Conservation (phyloP, 2,888 invertebrate genomes). For the Orthosia gothica region DNA sequence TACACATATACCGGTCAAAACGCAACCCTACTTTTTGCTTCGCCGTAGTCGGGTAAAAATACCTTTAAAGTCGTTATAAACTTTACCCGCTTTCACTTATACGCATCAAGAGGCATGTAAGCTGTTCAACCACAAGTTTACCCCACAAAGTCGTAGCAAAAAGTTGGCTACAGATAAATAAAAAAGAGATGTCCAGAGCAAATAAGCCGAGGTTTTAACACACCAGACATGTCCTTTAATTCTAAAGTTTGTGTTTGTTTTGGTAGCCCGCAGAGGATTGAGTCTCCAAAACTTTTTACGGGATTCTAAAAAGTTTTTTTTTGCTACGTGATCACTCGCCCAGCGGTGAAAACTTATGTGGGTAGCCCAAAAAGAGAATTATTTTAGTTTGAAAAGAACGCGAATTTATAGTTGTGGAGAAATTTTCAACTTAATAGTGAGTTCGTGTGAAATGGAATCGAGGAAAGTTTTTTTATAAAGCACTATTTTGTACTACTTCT, state of each 20-base stretch:
- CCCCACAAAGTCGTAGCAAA: slow-evolving; percentile 21
- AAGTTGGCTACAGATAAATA: slow-evolving; percentile 52
- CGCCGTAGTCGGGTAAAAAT: too few relatives aligned
- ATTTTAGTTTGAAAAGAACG: slow-evolving; percentile 54
- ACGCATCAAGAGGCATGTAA: slow-evolving; percentile 24
- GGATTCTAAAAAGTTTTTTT: slow-evolving; percentile 68
- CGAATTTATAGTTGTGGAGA: slow-evolving; percentile 28
- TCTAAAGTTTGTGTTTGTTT: slow-evolving; percentile 69
- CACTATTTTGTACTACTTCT: neutral
- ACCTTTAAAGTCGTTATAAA: neutral
- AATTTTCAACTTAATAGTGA: slow-evolving; percentile 7
- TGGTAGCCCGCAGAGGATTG: slow-evolving; percentile 67
- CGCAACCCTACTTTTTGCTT: too few relatives aligned
- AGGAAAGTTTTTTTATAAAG: neutral
- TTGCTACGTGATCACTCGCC: slow-evolving; percentile 62
- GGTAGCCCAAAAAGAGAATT: slow-evolving; percentile 55
- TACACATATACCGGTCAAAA: too few relatives aligned
- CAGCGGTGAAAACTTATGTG: slow-evolving; percentile 57
- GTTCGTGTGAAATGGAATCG: slow-evolving; percentile 27
- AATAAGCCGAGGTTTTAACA: slow-evolving; percentile 63
- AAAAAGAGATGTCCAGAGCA: slow-evolving; percentile 49
- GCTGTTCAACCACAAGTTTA: slow-evolving; percentile 12
- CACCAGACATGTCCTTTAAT: slow-evolving; percentile 63
- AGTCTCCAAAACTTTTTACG: slow-evolving; percentile 68
- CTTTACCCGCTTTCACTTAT: neutral